Percentiles rank a stretch among this genome's conserved stretches.
Evolutionary conservation across 30 jellyfish, hydroid and myxozoan genomes (phyloP).

Genomic region (Catostylus mosaicus): DNA sequence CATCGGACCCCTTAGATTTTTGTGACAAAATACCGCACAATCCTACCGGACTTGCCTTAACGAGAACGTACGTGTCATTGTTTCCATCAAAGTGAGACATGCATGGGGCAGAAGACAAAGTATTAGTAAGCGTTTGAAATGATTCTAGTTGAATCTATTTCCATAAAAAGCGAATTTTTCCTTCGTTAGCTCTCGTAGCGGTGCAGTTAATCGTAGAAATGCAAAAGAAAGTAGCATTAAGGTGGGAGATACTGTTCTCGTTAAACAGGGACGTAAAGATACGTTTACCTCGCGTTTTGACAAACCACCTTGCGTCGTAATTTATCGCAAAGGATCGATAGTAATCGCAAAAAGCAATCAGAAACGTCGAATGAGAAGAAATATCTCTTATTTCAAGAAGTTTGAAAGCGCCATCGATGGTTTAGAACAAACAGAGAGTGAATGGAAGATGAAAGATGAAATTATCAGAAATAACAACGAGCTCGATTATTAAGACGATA

Average conservation of each 20-base stretch:
- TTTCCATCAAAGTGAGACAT: too few species aligned
- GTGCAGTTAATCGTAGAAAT: constrained; percentile 34
- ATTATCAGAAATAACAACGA: background rate
- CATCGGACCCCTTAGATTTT: too few species aligned
- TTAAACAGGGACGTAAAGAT: constrained; percentile 3
- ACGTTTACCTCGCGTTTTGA: constrained; percentile 2
- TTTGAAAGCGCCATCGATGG: constrained; percentile 16
- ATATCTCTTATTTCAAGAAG: constrained; percentile 27
- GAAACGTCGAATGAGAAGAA: constrained; percentile 24
- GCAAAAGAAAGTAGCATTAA: constrained; percentile 5
- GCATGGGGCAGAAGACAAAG: too few species aligned
- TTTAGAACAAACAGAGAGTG: constrained; percentile 12
- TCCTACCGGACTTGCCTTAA: too few species aligned
- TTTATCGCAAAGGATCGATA: background rate
- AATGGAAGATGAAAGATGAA: constrained; percentile 11
- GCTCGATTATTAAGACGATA: background rate
- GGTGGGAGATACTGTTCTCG: constrained; percentile 30
- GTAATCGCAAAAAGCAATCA: constrained; percentile 6
- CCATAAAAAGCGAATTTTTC: too few species aligned
- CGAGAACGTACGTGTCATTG: too few species aligned
- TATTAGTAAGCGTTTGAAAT: too few species aligned
- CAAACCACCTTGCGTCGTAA: constrained; percentile 14
- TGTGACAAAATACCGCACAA: too few species aligned
- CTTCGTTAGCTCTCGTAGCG: too few species aligned
- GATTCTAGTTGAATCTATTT: too few species aligned